Base-by-base conservation (phyloP, 2,113 vertebrate species). In the Centropus unirufus region DNA sequence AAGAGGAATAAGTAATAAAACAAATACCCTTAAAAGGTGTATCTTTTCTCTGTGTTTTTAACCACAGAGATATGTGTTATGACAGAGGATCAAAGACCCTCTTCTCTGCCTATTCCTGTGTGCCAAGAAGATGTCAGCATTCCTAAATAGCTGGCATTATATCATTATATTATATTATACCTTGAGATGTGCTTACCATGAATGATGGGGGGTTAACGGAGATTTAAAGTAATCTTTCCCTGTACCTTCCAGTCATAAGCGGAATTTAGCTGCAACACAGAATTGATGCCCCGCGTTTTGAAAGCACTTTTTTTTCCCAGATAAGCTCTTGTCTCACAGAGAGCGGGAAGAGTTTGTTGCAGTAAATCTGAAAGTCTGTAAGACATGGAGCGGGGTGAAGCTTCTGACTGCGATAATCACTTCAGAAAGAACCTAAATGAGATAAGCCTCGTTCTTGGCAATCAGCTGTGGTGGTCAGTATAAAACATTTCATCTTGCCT, bases 181-280 rank as follows among this genome's bases (percentile, higher is more conserved):
- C 34, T 87, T 58, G 84, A 93, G 19, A n/a, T 82, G 70, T 82
- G 30, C 42, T 46, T 93, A 23, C 54, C 51, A 11, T 54, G 70
- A 95, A 83, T 87, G 73, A 84, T 16, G 5, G 46, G 15, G 19
- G 62, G 32, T 91, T 86, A 78, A 76, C 58, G 47, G 40, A 47
- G 10, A 68, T 54, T 87, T 92, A 82, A 88, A 68, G 30, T 47
- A 73, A 68, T 68, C 23, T 82, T 90, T 36, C 21, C 22, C 4
- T 9, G 62, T 85, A 52, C 52, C 17, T 82, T 62, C 44, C 54
- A 36, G n/a, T 55, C 26, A 5, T 26, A 91, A 66, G 54, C 54
- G 70, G 91, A 94, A 95, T 96, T 89, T 39, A 85, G 39, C 66
- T 87, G 75, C n/a, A 92, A 46, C 14, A 66, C 66, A 83, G 40